Percentiles rank a stretch among this genome's conserved stretches.
These are phyloP conservation scores for Microplitis mediator DNA, from an alignment of 1,140 invertebrate genomes.

Conservation along the genomic window DNA sequence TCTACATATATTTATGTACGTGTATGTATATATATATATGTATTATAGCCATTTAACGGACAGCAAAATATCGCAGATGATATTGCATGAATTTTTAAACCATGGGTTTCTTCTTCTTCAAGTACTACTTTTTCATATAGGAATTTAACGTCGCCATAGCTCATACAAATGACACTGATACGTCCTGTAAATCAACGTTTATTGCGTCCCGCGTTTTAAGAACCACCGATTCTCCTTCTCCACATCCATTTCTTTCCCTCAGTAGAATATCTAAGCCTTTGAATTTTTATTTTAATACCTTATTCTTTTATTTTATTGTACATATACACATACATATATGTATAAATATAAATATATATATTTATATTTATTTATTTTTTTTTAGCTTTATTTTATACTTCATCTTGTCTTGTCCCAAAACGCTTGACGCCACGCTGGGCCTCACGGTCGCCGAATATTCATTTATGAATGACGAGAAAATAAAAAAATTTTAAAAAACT, in stretches of 20 bases:
- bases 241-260: constrained; percentile 23
- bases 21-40: neutral
- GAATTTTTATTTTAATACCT: neutral
- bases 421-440: constrained; percentile 22
- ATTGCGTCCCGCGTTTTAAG: constrained; percentile 29
- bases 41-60: neutral
- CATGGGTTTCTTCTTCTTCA: neutral
- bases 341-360: neutral
- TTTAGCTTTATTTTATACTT: constrained; percentile 8
- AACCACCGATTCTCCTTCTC: constrained; percentile 9
- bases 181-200: constrained; percentile 41
- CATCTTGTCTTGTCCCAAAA: constrained; percentile 21
- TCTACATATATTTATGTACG: neutral
- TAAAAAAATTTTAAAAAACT: neutral
- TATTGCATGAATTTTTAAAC: constrained; percentile 6
- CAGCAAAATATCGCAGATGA: constrained; percentile 4
- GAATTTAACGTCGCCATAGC: constrained; percentile 31
- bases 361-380: constrained; percentile 5
- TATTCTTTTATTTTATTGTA: neutral
- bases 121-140: constrained; percentile 18
- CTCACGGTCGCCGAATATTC: constrained; percentile 11
- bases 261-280: constrained; percentile 27
- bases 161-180: constrained; percentile 36
- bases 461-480: constrained; percentile 14
- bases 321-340: neutral